Percentiles rank a stretch among this genome's conserved stretches.
phyloP scores from a whole-genome alignment of 2,888 invertebrate genomes.

The Leucophora obtusa region DNA sequence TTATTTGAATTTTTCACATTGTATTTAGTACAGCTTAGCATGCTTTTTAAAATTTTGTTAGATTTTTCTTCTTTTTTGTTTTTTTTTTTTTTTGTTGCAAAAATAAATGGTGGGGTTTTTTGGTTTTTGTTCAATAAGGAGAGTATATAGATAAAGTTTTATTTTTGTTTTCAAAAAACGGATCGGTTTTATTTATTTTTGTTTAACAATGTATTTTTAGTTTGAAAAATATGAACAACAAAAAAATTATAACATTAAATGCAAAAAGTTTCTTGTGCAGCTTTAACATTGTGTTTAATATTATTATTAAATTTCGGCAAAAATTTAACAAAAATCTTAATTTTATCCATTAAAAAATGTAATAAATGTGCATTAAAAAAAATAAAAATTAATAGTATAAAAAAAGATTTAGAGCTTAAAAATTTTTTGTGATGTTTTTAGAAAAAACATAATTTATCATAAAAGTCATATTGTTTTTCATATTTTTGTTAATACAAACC shows the following conservation, averaged over 20 bases:
- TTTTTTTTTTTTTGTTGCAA: constrained; percentile 39
- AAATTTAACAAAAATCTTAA: not conserved
- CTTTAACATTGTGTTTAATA: constrained; percentile 71
- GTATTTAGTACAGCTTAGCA: constrained; percentile 34
- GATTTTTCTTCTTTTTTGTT: constrained; percentile 17
- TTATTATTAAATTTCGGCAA: constrained; percentile 11
- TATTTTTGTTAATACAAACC: not conserved
- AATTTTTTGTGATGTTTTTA: not conserved
- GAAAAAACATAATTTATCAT: not conserved
- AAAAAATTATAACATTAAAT: constrained; percentile 68
- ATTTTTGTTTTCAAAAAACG: constrained; percentile 33
- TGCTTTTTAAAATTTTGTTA: constrained; percentile 35
- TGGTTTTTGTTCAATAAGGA: constrained; percentile 4
- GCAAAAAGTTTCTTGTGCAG: constrained; percentile 76
- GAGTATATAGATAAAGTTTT: constrained; percentile 3
- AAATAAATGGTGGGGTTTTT: constrained; percentile 59
- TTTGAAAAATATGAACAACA: constrained; percentile 12
- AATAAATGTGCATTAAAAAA: constrained; percentile 15
- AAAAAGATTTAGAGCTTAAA: not conserved
- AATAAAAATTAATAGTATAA: not conserved
- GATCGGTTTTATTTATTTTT: constrained; percentile 27
- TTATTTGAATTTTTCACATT: constrained; percentile 36
- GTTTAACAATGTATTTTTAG: constrained; percentile 22
- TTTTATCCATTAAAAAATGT: constrained; percentile 66
- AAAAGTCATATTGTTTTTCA: not conserved